Conservation (phyloP, 1,140 invertebrate genomes). For the Atta cephalotes region DNA sequence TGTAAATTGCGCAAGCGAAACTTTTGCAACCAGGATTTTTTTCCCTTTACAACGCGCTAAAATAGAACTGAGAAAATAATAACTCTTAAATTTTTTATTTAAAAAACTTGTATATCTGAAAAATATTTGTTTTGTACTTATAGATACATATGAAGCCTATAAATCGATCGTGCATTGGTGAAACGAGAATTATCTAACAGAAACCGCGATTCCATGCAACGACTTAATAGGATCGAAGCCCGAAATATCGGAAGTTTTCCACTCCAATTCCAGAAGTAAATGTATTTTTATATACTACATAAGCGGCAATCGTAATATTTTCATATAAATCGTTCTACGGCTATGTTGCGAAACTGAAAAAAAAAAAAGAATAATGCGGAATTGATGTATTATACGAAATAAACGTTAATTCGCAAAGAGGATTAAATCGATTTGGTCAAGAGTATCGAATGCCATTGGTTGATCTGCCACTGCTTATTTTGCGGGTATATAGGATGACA, state of each 20-base stretch:
- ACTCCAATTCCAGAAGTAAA: neutral
- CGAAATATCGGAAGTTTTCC: slow-evolving; percentile 13
- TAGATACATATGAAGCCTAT: neutral
- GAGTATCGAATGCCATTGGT: slow-evolving; percentile 27
- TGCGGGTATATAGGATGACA: slow-evolving; percentile 18
- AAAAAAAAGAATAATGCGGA: neutral
- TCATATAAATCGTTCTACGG: neutral
- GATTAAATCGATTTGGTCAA: slow-evolving; percentile 25
- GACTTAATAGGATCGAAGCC: neutral
- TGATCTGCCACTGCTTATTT: slow-evolving; percentile 41
- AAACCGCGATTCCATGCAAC: neutral
- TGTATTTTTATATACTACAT: neutral
- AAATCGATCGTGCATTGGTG: neutral
- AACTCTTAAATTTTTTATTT: neutral
- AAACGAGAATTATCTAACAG: slow-evolving; percentile 2
- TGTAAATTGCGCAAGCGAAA: slow-evolving; percentile 29
- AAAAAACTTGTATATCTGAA: neutral
- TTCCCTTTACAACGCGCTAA: neutral
- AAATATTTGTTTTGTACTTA: slow-evolving; percentile 9
- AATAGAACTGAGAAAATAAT: neutral
- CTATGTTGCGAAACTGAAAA: neutral
- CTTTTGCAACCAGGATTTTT: neutral
- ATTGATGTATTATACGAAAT: slow-evolving; percentile 27
- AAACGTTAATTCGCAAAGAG: slow-evolving; percentile 28
- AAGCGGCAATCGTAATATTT: neutral